phyloP scores from a whole-genome alignment of 2,797 vertebrate genomes.

The Huso huso region DNA sequence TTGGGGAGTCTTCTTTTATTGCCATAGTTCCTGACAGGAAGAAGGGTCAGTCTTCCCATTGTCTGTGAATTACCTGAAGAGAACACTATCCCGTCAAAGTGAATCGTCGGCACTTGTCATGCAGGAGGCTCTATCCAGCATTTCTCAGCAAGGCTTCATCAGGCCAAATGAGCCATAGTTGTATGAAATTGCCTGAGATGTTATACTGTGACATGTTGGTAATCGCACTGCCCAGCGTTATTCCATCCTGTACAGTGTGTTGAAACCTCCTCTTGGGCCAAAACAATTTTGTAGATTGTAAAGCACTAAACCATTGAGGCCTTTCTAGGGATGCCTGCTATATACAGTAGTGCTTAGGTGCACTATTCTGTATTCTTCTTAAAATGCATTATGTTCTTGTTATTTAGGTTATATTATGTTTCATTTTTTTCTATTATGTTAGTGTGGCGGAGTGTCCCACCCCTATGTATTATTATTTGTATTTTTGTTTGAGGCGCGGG shows the following conservation, averaged over 20 bases:
- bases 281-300: too few species aligned
- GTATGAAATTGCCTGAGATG: constrained; percentile 37
- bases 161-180: constrained; percentile 52
- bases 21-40: constrained; percentile 22
- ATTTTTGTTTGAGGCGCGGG: too few species aligned
- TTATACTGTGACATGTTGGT: constrained; percentile 28
- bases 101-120: constrained; percentile 32
- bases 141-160: constrained; percentile 43
- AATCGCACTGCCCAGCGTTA: not conserved
- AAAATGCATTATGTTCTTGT: too few species aligned
- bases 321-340: too few species aligned
- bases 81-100: constrained; percentile 21
- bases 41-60: constrained; percentile 50
- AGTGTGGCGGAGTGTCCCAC: too few species aligned
- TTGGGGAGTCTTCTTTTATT: constrained; percentile 28
- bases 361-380: too few species aligned
- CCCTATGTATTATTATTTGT: too few species aligned
- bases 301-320: too few species aligned
- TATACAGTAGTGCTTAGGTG: too few species aligned
- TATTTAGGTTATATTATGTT: not conserved
- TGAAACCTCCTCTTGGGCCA: not conserved
- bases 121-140: constrained; percentile 21
- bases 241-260: not conserved
- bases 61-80: constrained; percentile 46
- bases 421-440: not conserved